These are phyloP conservation scores for Silurus meridionalis DNA, from an alignment of 2,113 vertebrate species.

Conservation along the genomic window DNA sequence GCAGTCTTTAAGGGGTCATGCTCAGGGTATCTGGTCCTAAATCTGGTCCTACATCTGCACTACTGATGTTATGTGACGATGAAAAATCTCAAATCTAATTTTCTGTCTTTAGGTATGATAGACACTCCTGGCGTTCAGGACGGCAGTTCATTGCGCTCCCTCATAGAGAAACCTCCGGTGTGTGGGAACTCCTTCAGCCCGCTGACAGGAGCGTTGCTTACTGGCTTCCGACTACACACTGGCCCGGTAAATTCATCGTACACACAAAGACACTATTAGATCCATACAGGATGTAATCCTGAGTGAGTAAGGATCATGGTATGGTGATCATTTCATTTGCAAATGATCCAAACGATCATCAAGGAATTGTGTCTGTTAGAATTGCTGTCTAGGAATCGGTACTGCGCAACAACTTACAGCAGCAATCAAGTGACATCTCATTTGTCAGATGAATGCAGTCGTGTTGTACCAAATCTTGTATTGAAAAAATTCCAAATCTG, in stretches of 20 bases:
- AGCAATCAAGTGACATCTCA: too few relatives aligned
- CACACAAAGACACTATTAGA: not conserved
- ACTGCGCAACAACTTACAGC: too few relatives aligned
- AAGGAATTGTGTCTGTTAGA: too few relatives aligned
- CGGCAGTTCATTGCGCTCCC: constrained; percentile 90
- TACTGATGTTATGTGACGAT: not conserved
- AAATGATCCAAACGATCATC: too few relatives aligned
- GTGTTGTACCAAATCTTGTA: too few relatives aligned
- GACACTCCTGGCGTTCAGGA: constrained; percentile 92
- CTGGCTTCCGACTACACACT: constrained; percentile 92
- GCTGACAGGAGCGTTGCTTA: constrained; percentile 88
- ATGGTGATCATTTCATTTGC: too few relatives aligned
- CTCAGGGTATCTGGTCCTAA: not conserved
- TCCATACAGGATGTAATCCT: not conserved
- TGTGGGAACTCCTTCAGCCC: constrained; percentile 93
- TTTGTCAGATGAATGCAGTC: too few relatives aligned
- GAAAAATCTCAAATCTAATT: not conserved
- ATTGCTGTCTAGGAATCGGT: too few relatives aligned
- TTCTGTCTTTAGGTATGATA: constrained; percentile 82
- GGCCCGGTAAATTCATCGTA: constrained; percentile 80
- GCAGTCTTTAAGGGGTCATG: not conserved
- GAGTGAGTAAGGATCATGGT: not conserved
- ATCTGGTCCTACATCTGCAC: not conserved
- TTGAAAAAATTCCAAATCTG: too few relatives aligned
- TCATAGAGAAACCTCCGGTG: constrained; percentile 95